A percentile compares a stretch with the other conserved stretches of the same genome.
phyloP scores from a whole-genome alignment of 2,113 vertebrate species.

The Labeo catla region DNA sequence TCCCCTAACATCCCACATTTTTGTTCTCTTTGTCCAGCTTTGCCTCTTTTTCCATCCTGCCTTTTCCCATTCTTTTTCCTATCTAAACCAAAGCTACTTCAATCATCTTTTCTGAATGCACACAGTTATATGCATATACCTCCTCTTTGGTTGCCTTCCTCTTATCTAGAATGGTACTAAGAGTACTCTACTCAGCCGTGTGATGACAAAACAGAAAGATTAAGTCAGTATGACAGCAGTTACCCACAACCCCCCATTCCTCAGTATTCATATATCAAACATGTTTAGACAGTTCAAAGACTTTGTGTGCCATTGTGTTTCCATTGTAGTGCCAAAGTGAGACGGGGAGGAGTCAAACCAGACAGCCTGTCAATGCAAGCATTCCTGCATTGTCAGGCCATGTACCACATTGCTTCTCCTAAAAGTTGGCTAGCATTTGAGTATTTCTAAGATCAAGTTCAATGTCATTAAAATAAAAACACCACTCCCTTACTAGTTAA shows the following conservation, averaged over 20 bases:
- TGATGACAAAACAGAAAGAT: neutral
- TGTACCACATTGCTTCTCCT: neutral
- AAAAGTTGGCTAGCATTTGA: neutral
- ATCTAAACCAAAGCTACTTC: neutral
- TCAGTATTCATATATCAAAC: constrained; percentile 7
- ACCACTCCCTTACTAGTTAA: neutral
- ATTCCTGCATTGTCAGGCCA: constrained; percentile 19
- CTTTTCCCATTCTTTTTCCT: neutral
- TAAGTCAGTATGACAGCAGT: neutral
- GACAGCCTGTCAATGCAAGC: neutral
- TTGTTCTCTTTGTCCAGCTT: neutral
- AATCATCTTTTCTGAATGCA: neutral
- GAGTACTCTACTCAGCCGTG: neutral
- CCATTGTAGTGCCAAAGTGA: constrained; percentile 34
- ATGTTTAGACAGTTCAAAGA: constrained; percentile 20
- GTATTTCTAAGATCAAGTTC: neutral
- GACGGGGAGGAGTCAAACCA: neutral
- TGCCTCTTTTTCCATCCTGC: neutral
- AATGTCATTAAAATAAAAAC: neutral
- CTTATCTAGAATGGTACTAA: neutral
- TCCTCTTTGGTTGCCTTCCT: constrained; percentile 23
- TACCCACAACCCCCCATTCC: constrained; percentile 4
- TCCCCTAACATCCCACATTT: neutral
- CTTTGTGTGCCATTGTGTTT: constrained; percentile 4
- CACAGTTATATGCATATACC: neutral